Evolutionary conservation across 2,888 invertebrate species (phyloP).

Genomic region (Oasisia sp.): DNA sequence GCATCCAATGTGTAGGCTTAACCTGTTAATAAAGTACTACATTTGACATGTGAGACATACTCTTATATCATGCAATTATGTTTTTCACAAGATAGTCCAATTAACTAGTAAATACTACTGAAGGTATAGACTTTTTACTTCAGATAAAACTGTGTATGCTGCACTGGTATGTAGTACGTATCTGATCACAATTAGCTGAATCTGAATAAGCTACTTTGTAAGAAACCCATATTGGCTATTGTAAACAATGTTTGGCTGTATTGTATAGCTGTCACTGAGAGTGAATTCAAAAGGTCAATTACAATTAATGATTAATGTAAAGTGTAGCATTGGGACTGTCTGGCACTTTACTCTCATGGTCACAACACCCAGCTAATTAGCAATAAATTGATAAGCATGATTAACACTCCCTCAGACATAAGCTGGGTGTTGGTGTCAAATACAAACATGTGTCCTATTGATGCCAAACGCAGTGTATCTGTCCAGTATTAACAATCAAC

Average conservation of each 20-base stretch:
- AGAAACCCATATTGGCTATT: too few species aligned
- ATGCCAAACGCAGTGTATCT: background rate
- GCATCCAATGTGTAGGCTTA: too few species aligned
- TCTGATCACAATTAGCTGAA: too few species aligned
- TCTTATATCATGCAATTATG: background rate
- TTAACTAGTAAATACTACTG: background rate
- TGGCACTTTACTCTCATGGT: background rate
- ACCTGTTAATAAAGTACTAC: too few species aligned
- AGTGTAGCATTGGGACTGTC: background rate
- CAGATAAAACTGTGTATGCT: too few species aligned
- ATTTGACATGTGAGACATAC: background rate
- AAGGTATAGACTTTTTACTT: too few species aligned
- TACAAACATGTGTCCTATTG: background rate
- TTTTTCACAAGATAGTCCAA: background rate
- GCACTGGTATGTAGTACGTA: too few species aligned
- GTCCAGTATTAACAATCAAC: background rate
- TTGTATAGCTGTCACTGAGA: too few species aligned
- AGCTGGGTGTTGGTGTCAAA: conserved; percentile 1
- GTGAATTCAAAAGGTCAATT: background rate
- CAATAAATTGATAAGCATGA: background rate
- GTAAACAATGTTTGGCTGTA: too few species aligned
- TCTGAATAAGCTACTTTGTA: too few species aligned
- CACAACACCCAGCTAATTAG: background rate
- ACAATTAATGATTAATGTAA: background rate
- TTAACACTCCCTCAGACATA: background rate